A percentile compares a stretch with the other conserved stretches of the same genome.
Evolutionary conservation across 2,113 vertebrate species (phyloP).

Genomic region (Ahaetulla prasina): DNA sequence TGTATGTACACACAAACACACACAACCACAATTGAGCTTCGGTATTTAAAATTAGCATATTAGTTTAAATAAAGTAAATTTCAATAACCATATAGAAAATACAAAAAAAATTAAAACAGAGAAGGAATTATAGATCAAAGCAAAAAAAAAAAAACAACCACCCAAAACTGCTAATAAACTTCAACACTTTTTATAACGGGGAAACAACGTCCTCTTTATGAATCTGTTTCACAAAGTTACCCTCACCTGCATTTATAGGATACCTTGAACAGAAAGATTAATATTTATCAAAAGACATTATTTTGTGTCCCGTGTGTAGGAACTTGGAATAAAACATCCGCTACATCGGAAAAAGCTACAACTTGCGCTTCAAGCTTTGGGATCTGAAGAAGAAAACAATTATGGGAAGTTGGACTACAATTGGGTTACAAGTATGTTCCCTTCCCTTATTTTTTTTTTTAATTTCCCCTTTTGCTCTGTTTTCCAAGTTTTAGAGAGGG

Average conservation of each 20-base stretch:
- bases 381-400: constrained; percentile 93
- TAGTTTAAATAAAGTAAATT: too few relatives aligned
- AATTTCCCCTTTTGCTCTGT: too few relatives aligned
- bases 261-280: not conserved
- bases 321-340: constrained; percentile 92
- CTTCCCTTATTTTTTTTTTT: not conserved
- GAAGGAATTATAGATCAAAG: too few relatives aligned
- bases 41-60: too few relatives aligned
- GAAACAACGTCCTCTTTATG: not conserved
- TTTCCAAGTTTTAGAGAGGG: not conserved
- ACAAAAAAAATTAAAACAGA: too few relatives aligned
- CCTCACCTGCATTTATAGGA: not conserved
- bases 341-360: constrained; percentile 96
- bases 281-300: not conserved
- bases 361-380: constrained; percentile 89
- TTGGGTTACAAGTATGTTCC: constrained; percentile 92
- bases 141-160: too few relatives aligned
- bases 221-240: not conserved
- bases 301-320: constrained; percentile 67
- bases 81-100: too few relatives aligned
- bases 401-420: constrained; percentile 94
- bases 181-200: not conserved
- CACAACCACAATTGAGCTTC: too few relatives aligned
- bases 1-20: too few relatives aligned
- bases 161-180: not conserved